phyloP scores from a whole-genome alignment of 2,888 invertebrate species.

The Iphiclides podalirius region DNA sequence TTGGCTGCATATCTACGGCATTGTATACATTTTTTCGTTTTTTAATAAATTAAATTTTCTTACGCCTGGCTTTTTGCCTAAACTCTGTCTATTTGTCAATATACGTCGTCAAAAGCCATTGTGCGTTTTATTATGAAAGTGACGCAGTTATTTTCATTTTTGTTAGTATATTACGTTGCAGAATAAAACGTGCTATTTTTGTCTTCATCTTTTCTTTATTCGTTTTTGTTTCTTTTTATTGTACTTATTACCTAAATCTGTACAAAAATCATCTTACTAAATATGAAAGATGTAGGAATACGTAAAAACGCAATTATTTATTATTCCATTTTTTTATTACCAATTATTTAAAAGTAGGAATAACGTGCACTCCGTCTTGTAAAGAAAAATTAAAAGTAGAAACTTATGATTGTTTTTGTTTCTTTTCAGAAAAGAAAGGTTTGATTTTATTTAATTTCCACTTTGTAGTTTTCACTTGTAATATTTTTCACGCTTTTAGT shows the following conservation, averaged over 20 bases:
- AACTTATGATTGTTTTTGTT: slow-evolving; percentile 38
- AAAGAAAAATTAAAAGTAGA: slow-evolving; percentile 15
- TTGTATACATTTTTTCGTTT: slow-evolving; percentile 2
- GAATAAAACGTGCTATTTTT: slow-evolving; percentile 30
- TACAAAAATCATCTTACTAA: no score
- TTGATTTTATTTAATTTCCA: slow-evolving; percentile 41
- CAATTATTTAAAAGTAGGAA: neutral
- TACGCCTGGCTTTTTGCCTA: slow-evolving; percentile 25
- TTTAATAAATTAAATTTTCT: slow-evolving; percentile 29
- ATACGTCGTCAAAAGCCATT: slow-evolving; percentile 26
- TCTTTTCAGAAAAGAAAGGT: slow-evolving; percentile 73
- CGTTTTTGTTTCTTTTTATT: neutral
- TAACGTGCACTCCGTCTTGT: slow-evolving; percentile 27
- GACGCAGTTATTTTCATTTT: slow-evolving; percentile 43
- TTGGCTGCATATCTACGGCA: neutral
- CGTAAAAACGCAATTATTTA: no score
- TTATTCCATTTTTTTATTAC: neutral
- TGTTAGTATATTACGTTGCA: slow-evolving; percentile 35
- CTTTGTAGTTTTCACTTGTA: slow-evolving; percentile 18
- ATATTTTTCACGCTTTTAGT: neutral
- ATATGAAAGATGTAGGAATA: no score
- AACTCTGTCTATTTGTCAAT: no score
- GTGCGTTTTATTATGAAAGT: slow-evolving; percentile 37
- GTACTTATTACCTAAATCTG: neutral
- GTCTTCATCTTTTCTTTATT: slow-evolving; percentile 1